These are phyloP conservation scores for Macrosoma leucophasiata DNA, from an alignment of 2,888 invertebrate genomes.

Conservation along the genomic window DNA sequence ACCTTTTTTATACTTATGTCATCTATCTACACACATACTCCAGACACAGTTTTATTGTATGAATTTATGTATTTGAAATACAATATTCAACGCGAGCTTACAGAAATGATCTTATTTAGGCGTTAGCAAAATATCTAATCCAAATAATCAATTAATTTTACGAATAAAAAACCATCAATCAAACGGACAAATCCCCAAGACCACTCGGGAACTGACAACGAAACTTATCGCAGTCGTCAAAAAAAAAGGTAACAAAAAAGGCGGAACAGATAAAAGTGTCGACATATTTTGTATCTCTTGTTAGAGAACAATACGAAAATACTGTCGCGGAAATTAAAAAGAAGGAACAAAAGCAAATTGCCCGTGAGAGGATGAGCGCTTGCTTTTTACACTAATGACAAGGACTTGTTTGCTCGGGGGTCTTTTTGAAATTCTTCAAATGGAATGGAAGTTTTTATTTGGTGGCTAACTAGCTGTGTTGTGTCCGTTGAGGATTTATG, in stretches of 20 bases:
- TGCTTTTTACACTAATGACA: constrained; percentile 49
- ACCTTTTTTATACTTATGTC: too few species aligned
- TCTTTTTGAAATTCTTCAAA: constrained; percentile 5
- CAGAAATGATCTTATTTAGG: too few species aligned
- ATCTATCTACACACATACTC: too few species aligned
- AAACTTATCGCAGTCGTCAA: constrained; percentile 26
- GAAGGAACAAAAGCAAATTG: constrained; percentile 60
- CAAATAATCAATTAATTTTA: too few species aligned
- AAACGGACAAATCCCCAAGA: constrained; percentile 23
- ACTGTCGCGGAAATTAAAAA: constrained; percentile 60
- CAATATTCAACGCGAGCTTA: too few species aligned
- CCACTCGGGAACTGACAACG: constrained; percentile 21
- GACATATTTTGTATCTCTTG: constrained; percentile 39
- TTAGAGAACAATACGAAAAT: constrained; percentile 50
- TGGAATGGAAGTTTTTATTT: constrained; percentile 7
- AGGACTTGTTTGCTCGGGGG: constrained; percentile 33
- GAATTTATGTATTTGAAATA: too few species aligned
- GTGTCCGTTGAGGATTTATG: too few species aligned
- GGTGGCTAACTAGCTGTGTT: constrained; percentile 3
- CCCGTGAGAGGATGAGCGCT: constrained; percentile 42
- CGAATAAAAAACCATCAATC: too few species aligned
- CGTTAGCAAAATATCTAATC: too few species aligned
- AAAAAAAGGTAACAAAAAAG: constrained; percentile 25
- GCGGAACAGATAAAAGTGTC: constrained; percentile 37
- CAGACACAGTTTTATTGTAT: too few species aligned